phyloP scores from a whole-genome alignment of 2,113 vertebrate genomes.

The Ranitomeya variabilis region DNA sequence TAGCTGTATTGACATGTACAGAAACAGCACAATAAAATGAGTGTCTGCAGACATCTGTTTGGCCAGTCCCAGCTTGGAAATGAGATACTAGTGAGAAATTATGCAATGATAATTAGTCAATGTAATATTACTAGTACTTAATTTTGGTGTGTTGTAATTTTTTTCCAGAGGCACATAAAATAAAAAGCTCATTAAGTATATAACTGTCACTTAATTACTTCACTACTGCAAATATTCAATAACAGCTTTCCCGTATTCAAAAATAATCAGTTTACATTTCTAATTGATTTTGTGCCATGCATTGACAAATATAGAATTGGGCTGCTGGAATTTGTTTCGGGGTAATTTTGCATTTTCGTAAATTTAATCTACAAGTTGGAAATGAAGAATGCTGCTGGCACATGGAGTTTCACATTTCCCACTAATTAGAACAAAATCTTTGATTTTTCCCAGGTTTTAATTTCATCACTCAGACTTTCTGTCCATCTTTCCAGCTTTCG shows the following conservation, averaged over 20 bases:
- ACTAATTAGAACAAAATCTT: constrained; percentile 33
- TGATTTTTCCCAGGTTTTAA: constrained; percentile 31
- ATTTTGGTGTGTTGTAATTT: constrained; percentile 45
- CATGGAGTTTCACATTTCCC: constrained; percentile 40
- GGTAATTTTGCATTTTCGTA: constrained; percentile 34
- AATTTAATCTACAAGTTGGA: constrained; percentile 20
- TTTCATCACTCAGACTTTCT: constrained; percentile 47
- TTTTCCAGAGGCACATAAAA: constrained; percentile 37
- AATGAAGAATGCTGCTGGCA: constrained; percentile 19
- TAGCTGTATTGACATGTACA: constrained; percentile 14
- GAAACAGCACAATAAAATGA: constrained; percentile 32
- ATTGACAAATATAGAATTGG: constrained; percentile 33
- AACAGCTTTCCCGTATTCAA: constrained; percentile 50
- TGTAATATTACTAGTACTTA: constrained; percentile 15
- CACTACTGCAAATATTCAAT: constrained; percentile 52
- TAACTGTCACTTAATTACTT: constrained; percentile 52
- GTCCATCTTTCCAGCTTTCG: constrained; percentile 29
- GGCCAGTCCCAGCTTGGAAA: constrained; percentile 24
- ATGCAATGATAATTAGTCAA: constrained; percentile 48
- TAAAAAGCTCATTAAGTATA: constrained; percentile 49
- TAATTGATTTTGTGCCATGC: constrained; percentile 51
- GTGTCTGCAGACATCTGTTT: not conserved
- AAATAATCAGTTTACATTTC: constrained; percentile 51
- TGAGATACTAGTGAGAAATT: constrained; percentile 19
- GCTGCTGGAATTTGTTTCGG: constrained; percentile 8